Percentiles rank a stretch among this genome's conserved stretches.
Evolutionary conservation across 2,797 vertebrate genomes (phyloP).

Genomic region (Novumbra hubbsi): DNA sequence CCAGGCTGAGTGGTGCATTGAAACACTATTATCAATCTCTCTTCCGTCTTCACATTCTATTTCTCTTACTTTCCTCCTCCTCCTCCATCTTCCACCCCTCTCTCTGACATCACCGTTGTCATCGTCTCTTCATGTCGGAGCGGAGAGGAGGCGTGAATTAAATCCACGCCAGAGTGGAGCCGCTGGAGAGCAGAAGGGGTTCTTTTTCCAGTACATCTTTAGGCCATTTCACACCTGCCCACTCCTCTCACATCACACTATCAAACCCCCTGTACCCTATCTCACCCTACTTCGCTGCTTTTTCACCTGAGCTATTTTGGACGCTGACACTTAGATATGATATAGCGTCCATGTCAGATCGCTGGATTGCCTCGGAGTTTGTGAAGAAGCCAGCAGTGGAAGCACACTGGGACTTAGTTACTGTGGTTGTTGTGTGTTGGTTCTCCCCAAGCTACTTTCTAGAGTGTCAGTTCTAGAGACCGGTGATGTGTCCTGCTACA

Average conservation of each 20-base stretch:
- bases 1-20: not conserved
- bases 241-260: not conserved
- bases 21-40: not conserved
- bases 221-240: constrained; percentile 44
- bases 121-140: constrained; percentile 18
- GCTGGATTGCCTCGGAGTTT: not conserved
- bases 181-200: constrained; percentile 29
- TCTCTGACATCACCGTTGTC: constrained; percentile 21
- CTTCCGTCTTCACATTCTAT: not conserved
- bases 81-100: not conserved
- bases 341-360: not conserved
- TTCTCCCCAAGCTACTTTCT: not conserved
- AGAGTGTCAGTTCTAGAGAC: not conserved
- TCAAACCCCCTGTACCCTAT: not conserved
- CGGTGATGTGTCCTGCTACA: not conserved
- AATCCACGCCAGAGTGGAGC: constrained; percentile 6
- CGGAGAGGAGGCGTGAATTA: constrained; percentile 15
- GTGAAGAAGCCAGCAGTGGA: not conserved
- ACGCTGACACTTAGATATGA: not conserved
- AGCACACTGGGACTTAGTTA: not conserved
- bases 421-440: not conserved
- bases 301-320: not conserved
- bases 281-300: not conserved
- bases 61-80: not conserved
- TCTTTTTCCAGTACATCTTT: constrained; percentile 42